Conservation (phyloP, 2,797 vertebrate genomes). For the Emydoidea blandingii region DNA sequence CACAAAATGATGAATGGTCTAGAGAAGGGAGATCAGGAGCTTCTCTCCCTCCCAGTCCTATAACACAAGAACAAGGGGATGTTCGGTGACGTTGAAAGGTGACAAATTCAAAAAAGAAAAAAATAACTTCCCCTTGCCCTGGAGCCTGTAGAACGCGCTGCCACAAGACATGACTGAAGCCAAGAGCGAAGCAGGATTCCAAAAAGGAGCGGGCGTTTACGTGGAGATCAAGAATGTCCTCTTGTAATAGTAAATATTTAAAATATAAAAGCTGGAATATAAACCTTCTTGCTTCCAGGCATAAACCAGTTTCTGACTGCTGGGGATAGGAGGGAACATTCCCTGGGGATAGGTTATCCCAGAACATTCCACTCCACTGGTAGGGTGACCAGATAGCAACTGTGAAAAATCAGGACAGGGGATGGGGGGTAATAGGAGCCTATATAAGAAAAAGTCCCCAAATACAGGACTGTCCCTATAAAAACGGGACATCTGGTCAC, state of each 20-base stretch:
- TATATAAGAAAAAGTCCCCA: too few relatives aligned
- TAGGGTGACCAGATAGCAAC: too few relatives aligned
- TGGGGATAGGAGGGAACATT: constrained; percentile 48
- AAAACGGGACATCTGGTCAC: too few relatives aligned
- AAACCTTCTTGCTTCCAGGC: constrained; percentile 46
- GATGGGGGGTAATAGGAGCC: too few relatives aligned
- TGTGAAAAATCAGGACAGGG: too few relatives aligned
- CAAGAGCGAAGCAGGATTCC: neutral
- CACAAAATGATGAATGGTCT: neutral
- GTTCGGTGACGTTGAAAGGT: neutral
- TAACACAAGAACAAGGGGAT: constrained; percentile 6
- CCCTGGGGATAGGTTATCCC: constrained; percentile 46
- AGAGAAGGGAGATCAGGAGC: neutral
- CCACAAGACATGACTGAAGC: neutral
- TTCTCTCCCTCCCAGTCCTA: neutral
- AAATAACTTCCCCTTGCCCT: neutral
- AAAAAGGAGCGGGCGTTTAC: neutral
- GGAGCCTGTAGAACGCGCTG: neutral
- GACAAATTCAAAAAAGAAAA: neutral
- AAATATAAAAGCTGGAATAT: constrained; percentile 65
- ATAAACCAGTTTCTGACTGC: constrained; percentile 49
- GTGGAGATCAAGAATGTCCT: constrained; percentile 23
- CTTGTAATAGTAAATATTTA: constrained; percentile 62
- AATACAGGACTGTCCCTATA: too few relatives aligned
- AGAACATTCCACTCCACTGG: constrained; percentile 34